Conservation (phyloP, 1,140 invertebrate species). For the Parapsyche elsis region DNA sequence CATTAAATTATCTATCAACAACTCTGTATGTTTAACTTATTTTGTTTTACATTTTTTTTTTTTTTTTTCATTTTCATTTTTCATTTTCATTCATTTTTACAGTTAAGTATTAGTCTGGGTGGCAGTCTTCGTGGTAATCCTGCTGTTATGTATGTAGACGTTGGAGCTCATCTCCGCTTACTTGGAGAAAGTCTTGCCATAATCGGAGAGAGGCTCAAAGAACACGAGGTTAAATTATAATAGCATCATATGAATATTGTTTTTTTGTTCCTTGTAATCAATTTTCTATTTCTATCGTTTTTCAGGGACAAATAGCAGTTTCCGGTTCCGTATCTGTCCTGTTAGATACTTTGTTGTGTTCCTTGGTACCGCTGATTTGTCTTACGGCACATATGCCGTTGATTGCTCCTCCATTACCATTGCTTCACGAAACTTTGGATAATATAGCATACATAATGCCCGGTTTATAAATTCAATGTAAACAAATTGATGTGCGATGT, state of each 20-base stretch:
- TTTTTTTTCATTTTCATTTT: not conserved
- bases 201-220: constrained; percentile 91
- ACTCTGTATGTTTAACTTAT: not conserved
- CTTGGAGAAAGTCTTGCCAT: constrained; percentile 93
- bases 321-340: constrained; percentile 95
- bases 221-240: constrained; percentile 78
- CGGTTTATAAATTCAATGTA: constrained; percentile 73
- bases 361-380: constrained; percentile 88
- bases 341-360: constrained; percentile 93
- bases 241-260: constrained; percentile 2
- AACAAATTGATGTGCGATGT: too few relatives aligned
- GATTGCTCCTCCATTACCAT: constrained; percentile 76
- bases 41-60: not conserved
- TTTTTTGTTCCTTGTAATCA: not conserved
- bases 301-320: constrained; percentile 90
- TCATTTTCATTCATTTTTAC: not conserved
- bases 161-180: constrained; percentile 92
- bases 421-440: constrained; percentile 84
- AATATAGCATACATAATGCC: constrained; percentile 98
- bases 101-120: constrained; percentile 5
- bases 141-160: constrained; percentile 75
- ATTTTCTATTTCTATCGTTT: constrained; percentile 43
- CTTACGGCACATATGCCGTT: constrained; percentile 87
- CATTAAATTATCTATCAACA: not conserved
- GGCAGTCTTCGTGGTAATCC: constrained; percentile 58